phyloP scores from a whole-genome alignment of 2,888 invertebrate species.

The Thelaira solivaga region DNA sequence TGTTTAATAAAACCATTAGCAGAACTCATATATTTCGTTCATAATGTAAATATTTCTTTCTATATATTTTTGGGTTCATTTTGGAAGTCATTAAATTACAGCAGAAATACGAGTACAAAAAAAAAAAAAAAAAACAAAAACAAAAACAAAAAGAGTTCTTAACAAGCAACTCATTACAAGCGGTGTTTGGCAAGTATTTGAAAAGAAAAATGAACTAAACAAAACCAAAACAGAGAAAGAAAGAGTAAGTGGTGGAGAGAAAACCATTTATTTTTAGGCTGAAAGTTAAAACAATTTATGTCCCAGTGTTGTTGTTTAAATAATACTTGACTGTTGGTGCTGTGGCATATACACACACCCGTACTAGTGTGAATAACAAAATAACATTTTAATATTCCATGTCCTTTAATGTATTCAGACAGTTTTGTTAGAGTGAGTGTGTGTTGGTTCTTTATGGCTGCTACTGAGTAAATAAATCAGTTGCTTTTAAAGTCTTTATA shows the following conservation, averaged over 20 bases:
- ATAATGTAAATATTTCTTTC: not conserved
- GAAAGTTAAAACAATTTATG: conserved; percentile 42
- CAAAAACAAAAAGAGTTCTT: conserved; percentile 16
- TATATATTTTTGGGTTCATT: conserved; percentile 9
- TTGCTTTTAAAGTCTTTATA: conserved; percentile 17
- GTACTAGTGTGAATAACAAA: too few relatives aligned
- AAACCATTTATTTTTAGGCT: conserved; percentile 35
- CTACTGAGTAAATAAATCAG: conserved; percentile 29
- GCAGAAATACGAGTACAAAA: too few relatives aligned
- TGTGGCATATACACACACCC: too few relatives aligned
- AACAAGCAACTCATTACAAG: conserved; percentile 8
- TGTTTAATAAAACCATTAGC: conserved; percentile 48
- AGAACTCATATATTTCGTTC: conserved; percentile 39
- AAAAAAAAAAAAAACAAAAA: too few relatives aligned
- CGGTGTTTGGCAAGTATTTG: not conserved
- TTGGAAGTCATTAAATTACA: conserved; percentile 30
- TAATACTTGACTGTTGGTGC: too few relatives aligned
- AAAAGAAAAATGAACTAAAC: too few relatives aligned
- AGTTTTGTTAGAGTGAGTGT: not conserved
- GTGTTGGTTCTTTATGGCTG: not conserved
- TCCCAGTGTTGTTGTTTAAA: conserved; percentile 1
- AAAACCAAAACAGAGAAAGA: not conserved
- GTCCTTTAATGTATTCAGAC: not conserved
- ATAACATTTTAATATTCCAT: not conserved
- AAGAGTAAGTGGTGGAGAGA: not conserved